phyloP scores from a whole-genome alignment of 2,113 vertebrate species.

The Brachyhypopomus occidentalis region DNA sequence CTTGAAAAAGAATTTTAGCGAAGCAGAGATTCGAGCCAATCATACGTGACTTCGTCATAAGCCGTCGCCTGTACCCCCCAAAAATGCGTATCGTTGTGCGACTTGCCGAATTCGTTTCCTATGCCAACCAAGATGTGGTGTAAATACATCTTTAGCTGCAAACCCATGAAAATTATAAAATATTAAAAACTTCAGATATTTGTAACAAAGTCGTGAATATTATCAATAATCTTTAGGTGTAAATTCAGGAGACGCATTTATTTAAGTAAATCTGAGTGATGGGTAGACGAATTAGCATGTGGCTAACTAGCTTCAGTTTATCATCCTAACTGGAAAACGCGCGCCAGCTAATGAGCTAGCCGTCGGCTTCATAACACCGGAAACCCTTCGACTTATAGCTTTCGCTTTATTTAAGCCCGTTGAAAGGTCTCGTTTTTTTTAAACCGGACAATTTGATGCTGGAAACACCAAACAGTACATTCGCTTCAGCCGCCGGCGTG shows the following conservation, averaged over 20 bases:
- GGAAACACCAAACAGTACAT: no score
- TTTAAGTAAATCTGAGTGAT: background rate
- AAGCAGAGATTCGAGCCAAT: background rate
- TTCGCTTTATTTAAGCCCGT: background rate
- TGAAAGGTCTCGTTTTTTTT: no score
- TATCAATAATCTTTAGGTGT: background rate
- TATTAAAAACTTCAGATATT: no score
- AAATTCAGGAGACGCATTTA: background rate
- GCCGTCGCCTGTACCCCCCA: background rate
- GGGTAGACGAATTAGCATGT: background rate
- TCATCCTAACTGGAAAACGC: no score
- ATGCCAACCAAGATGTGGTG: no score
- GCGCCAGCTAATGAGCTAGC: background rate
- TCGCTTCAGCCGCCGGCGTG: no score
- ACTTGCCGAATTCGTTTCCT: background rate
- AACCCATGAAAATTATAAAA: no score
- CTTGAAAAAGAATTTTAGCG: no score
- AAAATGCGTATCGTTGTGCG: background rate
- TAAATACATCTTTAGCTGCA: no score
- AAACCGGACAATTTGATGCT: no score
- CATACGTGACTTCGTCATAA: background rate
- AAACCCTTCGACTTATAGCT: background rate
- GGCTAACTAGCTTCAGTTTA: no score
- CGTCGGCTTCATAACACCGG: background rate
- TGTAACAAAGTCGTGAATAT: background rate